Base-by-base conservation (phyloP, 2,797 vertebrate genomes). In the Glossophaga mutica region DNA sequence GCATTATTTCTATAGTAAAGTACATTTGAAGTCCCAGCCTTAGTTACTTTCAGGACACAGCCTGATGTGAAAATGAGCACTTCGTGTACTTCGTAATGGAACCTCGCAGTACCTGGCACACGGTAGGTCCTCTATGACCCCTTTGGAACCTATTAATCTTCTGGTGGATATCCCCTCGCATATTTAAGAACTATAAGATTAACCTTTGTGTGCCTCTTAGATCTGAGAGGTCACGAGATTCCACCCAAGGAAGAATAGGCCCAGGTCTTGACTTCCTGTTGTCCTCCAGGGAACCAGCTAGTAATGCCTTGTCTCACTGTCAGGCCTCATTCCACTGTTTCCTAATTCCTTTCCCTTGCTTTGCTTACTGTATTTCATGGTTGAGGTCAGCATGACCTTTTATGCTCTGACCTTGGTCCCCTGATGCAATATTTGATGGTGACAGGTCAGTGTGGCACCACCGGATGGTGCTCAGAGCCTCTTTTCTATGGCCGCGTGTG, bases 381-480 rank as follows among this genome's bases (percentile, higher is more conserved):
- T 26, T 34, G 32, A 32, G 37, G 50, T 34, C 65, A n/a, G 16
- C 15, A 10, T 90, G 81, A 65, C 79, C 79, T 87, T 91, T 91
- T 42, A 39, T 59, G 15, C n/a, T 81, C 83, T 93, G 93, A 90
- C 87, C 46, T 39, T 21, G 39, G 44, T 26, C 57, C 87, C 57
- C 32, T 11, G 24, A 9, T 2, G 9, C 0, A n/a, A 14, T 48
- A 11, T 59, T 82, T 74, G 62, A 44, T 78, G 55, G 34, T n/a
- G 37, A 29, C 2, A 15, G 26, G 62, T 37, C 29, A 74, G 9
- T 16, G 1, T 24, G n/a, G 14, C 32, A 29, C 7, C 48, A 3
- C 39, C 37, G 3, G 29, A 3, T 57, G 34, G 9, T 32, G 0
- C 46, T 7, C 18, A n/a, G 62, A 42, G 65, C 59, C 34, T 26